Conservation (phyloP, 1,140 invertebrate genomes). For the Ectropis grisescens region DNA sequence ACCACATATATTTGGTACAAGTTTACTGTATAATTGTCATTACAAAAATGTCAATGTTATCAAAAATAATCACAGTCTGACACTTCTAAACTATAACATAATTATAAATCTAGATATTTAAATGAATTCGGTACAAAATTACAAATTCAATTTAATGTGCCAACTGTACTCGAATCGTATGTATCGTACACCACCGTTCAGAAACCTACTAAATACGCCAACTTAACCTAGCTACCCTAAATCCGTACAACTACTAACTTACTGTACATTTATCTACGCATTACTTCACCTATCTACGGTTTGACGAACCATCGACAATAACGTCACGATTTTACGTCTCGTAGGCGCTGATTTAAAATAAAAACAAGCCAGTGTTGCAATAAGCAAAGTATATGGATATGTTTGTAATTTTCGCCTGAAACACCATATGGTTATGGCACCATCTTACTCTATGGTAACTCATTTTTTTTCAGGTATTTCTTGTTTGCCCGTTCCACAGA, state of each 20-base stretch:
- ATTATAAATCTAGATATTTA: too few species aligned
- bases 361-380: too few species aligned
- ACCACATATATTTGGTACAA: conserved; percentile 36
- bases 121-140: too few species aligned
- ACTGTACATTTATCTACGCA: conserved; percentile 4
- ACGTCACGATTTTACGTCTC: not conserved
- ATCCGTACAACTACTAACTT: conserved; percentile 2
- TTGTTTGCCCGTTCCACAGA: too few species aligned
- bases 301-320: conserved; percentile 2
- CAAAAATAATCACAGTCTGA: conserved; percentile 68
- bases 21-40: conserved; percentile 65
- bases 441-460: conserved; percentile 63
- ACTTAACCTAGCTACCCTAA: not conserved
- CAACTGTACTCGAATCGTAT: too few species aligned
- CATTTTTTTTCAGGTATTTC: conserved; percentile 37
- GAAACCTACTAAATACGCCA: too few species aligned
- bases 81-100: conserved; percentile 27
- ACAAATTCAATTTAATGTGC: too few species aligned
- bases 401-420: too few species aligned
- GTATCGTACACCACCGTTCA: not conserved
- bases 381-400: too few species aligned
- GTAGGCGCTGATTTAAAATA: too few species aligned
- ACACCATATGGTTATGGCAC: too few species aligned
- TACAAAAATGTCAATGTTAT: conserved; percentile 68
- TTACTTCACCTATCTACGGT: too few species aligned